Conservation (phyloP, 2,113 vertebrate genomes). For the Hypanus sabinus region DNA sequence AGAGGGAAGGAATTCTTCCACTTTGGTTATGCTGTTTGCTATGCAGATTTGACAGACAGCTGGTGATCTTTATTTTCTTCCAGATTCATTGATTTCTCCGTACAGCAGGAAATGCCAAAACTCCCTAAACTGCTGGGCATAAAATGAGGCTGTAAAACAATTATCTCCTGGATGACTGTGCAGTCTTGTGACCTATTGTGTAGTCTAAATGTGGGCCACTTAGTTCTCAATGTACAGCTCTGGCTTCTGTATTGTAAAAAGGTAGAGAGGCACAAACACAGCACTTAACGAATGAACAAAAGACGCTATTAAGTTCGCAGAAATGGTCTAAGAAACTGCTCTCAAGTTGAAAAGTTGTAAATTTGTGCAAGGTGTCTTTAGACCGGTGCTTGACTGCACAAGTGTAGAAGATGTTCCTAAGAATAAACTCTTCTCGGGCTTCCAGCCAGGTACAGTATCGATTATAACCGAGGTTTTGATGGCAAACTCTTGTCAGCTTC, state of each 20-base stretch:
- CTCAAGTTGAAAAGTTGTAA: not conserved
- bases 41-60: not conserved
- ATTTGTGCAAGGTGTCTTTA: too few species aligned
- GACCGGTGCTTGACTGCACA: not conserved
- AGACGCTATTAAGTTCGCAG: not conserved
- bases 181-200: not conserved
- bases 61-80: not conserved
- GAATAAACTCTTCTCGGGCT: too few species aligned
- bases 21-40: not conserved
- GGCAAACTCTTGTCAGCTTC: too few species aligned
- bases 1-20: not conserved
- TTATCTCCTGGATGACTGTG: not conserved
- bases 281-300: too few species aligned
- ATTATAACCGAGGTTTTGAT: too few species aligned
- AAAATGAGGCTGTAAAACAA: not conserved
- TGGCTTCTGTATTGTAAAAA: not conserved
- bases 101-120: not conserved
- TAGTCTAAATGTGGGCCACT: not conserved
- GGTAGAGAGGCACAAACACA: not conserved
- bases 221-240: not conserved
- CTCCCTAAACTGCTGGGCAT: too few species aligned
- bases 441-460: too few species aligned
- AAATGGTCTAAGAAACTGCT: not conserved
- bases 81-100: not conserved
- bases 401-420: not conserved